These are phyloP conservation scores for Halichoeres trimaculatus DNA, from an alignment of 2,113 vertebrate genomes.

Conservation along the genomic window DNA sequence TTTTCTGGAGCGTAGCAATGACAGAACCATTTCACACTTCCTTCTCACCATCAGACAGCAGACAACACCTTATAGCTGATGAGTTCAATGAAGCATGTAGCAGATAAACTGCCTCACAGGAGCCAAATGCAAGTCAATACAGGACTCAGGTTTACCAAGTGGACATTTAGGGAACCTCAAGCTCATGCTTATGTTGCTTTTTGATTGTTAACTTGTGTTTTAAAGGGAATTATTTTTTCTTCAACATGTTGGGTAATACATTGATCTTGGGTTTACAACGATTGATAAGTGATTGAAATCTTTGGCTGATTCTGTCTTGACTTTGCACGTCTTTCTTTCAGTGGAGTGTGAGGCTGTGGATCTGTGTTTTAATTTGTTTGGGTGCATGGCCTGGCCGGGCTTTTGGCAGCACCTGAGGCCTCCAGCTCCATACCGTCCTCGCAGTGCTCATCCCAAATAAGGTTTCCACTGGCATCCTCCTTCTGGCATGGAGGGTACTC, in stretches of 20 bases:
- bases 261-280: not conserved
- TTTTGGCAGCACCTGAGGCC: constrained; percentile 73
- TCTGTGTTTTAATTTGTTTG: not conserved
- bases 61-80: no score
- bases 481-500: constrained; percentile 90
- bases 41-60: no score
- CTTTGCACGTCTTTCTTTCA: no score
- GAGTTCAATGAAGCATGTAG: no score
- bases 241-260: not conserved
- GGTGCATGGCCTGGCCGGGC: constrained; percentile 27
- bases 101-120: not conserved
- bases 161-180: not conserved
- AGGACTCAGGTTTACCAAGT: not conserved
- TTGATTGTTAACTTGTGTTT: not conserved
- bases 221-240: not conserved
- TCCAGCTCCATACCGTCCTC: constrained; percentile 84
- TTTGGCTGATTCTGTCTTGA: no score
- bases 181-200: not conserved
- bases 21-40: no score
- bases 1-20: no score
- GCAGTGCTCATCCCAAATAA: constrained; percentile 88
- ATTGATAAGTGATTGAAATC: no score
- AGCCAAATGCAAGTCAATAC: not conserved
- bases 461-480: constrained; percentile 85
- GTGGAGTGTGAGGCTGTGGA: not conserved